Percentiles rank a stretch among this genome's conserved stretches.
Conservation (phyloP, 2,888 invertebrate species). For the Sphaerophoria rueppellii region DNA sequence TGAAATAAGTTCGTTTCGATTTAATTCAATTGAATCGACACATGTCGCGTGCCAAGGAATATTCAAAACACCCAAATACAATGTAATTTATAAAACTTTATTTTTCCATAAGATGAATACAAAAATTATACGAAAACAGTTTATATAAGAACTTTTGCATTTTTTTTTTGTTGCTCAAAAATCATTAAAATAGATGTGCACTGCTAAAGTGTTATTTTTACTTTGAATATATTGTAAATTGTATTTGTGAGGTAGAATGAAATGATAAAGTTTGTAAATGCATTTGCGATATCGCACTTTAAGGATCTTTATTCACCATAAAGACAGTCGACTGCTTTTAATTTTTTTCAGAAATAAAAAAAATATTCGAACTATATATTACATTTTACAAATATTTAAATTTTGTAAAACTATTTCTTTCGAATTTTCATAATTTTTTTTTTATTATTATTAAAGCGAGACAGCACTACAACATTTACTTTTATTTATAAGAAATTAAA, state of each 20-base stretch:
- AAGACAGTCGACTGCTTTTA: conserved; percentile 47
- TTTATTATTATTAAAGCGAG: conserved; percentile 2
- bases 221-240: background rate
- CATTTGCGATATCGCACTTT: conserved; percentile 31
- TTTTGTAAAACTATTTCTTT: conserved; percentile 9
- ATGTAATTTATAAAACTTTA: background rate
- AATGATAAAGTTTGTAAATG: background rate
- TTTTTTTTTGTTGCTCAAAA: background rate
- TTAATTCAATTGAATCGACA: too few species aligned
- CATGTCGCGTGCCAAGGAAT: too few species aligned
- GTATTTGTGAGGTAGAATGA: background rate
- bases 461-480: conserved; percentile 1
- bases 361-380: background rate
- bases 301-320: conserved; percentile 53
- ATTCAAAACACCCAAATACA: too few species aligned
- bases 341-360: background rate
- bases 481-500: background rate
- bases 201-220: background rate
- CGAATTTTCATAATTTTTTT: background rate
- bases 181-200: background rate
- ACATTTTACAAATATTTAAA: background rate
- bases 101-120: background rate
- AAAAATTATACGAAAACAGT: background rate
- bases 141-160: background rate
- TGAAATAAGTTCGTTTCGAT: too few species aligned